These are phyloP conservation scores for Portunus trituberculatus DNA, from an alignment of 1,140 invertebrate genomes.

Conservation along the genomic window DNA sequence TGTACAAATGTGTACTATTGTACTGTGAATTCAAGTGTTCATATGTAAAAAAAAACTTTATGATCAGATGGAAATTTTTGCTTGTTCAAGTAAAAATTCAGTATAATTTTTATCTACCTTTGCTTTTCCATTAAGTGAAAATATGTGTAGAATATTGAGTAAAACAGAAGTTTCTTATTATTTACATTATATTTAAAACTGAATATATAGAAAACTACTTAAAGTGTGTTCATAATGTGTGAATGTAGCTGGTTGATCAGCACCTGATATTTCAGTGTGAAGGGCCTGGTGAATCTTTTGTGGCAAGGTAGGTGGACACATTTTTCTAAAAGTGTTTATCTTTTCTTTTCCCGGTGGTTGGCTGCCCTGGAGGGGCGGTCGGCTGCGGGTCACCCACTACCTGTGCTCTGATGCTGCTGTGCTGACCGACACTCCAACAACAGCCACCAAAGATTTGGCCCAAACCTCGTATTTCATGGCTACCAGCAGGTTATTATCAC, in stretches of 20 bases:
- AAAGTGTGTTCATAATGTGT: background rate
- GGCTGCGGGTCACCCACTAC: constrained; percentile 69
- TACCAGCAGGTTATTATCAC: constrained; percentile 89
- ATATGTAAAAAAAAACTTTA: too few relatives aligned
- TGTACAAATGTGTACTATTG: too few relatives aligned
- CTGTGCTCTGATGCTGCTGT: constrained; percentile 62
- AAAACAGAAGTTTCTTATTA: too few relatives aligned
- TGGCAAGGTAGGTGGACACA: constrained; percentile 27
- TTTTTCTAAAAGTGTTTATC: constrained; percentile 71
- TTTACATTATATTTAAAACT: too few relatives aligned
- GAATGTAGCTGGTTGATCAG: background rate
- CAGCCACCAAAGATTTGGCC: constrained; percentile 96
- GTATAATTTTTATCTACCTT: too few relatives aligned
- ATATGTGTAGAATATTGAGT: too few relatives aligned
- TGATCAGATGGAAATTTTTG: too few relatives aligned
- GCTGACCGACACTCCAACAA: constrained; percentile 77
- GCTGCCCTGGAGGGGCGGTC: constrained; percentile 70
- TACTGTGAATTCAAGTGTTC: too few relatives aligned
- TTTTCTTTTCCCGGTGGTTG: constrained; percentile 77
- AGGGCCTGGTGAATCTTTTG: constrained; percentile 42
- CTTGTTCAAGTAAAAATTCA: too few relatives aligned
- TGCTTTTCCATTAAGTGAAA: too few relatives aligned
- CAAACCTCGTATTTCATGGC: constrained; percentile 99
- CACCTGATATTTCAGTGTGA: background rate
- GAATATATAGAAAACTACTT: too few relatives aligned